Conservation (phyloP, 1,140 invertebrate genomes). For the Metopolophium dirhodum region DNA sequence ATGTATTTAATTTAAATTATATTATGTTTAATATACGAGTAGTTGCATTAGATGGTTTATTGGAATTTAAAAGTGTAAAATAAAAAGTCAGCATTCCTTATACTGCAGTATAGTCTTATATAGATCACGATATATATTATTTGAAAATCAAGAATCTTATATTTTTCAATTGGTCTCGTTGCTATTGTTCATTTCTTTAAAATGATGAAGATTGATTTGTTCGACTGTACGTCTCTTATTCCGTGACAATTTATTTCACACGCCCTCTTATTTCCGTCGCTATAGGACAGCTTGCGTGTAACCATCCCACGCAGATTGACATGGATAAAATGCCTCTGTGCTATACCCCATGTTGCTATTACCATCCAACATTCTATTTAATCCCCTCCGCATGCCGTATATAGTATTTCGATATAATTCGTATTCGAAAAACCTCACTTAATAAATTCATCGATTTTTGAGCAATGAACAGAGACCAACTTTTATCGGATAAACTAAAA, state of each 20-base stretch:
- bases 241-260: slow-evolving; percentile 28
- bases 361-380: not conserved
- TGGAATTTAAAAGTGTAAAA: too few species aligned
- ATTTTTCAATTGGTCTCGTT: not conserved
- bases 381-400: too few species aligned
- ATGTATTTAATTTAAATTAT: too few species aligned
- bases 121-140: not conserved
- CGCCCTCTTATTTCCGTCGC: not conserved
- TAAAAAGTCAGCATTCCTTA: not conserved
- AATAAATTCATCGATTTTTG: slow-evolving; percentile 5
- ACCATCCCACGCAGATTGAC: not conserved
- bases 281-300: slow-evolving; percentile 21
- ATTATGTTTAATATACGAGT: too few species aligned
- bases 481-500: not conserved
- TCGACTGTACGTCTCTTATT: not conserved
- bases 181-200: not conserved
- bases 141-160: not conserved
- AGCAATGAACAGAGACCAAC: not conserved
- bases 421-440: not conserved
- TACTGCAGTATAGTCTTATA: not conserved
- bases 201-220: slow-evolving; percentile 45
- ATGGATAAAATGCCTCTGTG: not conserved
- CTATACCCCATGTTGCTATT: not conserved
- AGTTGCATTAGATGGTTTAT: too few species aligned
- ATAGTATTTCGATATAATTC: not conserved